A percentile compares a stretch with the other conserved stretches of the same genome.
These are phyloP conservation scores for Actenoides hombroni DNA, from an alignment of 2,113 vertebrate genomes.

Conservation along the genomic window DNA sequence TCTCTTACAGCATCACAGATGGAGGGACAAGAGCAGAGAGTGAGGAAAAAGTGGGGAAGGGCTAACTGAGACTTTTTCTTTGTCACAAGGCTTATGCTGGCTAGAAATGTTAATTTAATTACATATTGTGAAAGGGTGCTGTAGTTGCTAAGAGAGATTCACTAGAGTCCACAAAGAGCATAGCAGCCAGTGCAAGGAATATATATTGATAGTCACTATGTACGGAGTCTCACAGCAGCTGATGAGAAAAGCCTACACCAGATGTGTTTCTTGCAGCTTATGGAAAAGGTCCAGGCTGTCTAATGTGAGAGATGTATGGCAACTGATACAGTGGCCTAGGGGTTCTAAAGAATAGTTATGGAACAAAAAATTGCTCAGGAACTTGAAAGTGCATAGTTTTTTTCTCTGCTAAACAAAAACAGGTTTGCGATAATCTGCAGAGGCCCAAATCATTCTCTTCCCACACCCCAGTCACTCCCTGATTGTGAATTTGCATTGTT, in stretches of 20 bases:
- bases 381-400: constrained; percentile 38
- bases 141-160: constrained; percentile 26
- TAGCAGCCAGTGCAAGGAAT: background rate
- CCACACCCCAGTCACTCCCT: constrained; percentile 36
- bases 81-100: background rate
- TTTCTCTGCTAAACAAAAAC: constrained; percentile 67
- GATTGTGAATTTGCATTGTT: constrained; percentile 62
- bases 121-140: background rate
- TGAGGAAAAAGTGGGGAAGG: background rate
- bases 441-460: constrained; percentile 60
- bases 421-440: constrained; percentile 58
- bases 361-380: constrained; percentile 39
- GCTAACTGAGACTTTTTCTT: background rate
- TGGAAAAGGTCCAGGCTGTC: constrained; percentile 35
- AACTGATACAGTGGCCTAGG: constrained; percentile 22
- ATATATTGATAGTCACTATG: background rate
- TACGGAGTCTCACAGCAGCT: constrained; percentile 30
- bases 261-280: constrained; percentile 49
- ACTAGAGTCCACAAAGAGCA: background rate
- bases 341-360: constrained; percentile 38
- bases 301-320: constrained; percentile 11
- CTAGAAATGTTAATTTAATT: constrained; percentile 37
- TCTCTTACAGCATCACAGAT: background rate
- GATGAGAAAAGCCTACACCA: constrained; percentile 43
- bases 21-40: background rate